Percentiles rank a stretch among this genome's conserved stretches.
Evolutionary conservation across 2,113 vertebrate genomes (phyloP).

Genomic region (Malaclemys terrapin): DNA sequence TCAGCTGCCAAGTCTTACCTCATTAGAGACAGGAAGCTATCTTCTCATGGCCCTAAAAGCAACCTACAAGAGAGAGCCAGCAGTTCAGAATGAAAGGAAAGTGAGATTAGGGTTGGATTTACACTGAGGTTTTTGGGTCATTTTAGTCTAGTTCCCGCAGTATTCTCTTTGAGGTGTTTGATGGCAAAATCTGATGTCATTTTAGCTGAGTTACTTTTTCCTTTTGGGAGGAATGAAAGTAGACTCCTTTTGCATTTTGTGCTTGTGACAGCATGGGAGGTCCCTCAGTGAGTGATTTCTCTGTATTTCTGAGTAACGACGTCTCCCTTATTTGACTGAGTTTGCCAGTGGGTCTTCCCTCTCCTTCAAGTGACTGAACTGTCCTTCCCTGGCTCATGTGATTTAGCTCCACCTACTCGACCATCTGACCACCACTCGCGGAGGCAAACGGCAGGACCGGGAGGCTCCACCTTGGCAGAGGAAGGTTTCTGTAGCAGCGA

Average conservation of each 20-base stretch:
- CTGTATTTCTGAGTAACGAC: neutral
- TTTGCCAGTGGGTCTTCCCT: neutral
- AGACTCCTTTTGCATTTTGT: neutral
- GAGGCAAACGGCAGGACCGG: neutral
- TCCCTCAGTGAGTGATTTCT: neutral
- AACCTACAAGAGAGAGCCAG: neutral
- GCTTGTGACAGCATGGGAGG: neutral
- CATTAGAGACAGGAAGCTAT: neutral
- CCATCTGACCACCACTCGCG: neutral
- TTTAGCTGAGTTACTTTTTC: neutral
- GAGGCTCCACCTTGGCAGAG: neutral
- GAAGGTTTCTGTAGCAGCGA: neutral
- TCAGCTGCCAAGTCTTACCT: neutral
- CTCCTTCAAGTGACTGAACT: neutral
- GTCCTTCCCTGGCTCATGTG: neutral
- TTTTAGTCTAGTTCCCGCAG: neutral
- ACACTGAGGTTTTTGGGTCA: neutral
- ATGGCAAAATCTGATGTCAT: neutral
- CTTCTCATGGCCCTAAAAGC: neutral
- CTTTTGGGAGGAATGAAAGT: neutral
- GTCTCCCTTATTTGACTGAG: neutral
- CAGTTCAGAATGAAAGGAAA: neutral
- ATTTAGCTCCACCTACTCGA: neutral
- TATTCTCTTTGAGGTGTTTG: neutral
- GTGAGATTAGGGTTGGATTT: neutral